A percentile compares a stretch with the other conserved stretches of the same genome.
These are phyloP conservation scores for Nyleta sp. DNA, from an alignment of 2,888 invertebrate species.

Conservation along the genomic window DNA sequence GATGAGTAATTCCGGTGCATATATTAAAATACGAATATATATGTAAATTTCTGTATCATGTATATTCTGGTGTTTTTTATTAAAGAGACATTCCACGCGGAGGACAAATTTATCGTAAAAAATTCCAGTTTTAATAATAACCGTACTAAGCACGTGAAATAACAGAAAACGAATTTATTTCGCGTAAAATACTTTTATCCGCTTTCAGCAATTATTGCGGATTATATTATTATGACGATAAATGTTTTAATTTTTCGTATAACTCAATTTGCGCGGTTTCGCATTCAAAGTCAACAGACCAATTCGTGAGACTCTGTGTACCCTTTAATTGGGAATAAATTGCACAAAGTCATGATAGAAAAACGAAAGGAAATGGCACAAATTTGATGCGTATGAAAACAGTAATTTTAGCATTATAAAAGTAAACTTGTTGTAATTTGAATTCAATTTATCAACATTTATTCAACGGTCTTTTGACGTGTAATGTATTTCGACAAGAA, in stretches of 20 bases:
- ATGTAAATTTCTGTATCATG: conserved; percentile 23
- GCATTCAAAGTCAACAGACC: too few species aligned
- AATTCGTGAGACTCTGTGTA: too few species aligned
- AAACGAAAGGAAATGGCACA: too few species aligned
- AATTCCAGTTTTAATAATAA: conserved; percentile 13
- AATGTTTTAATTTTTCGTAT: too few species aligned
- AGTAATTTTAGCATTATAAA: too few species aligned
- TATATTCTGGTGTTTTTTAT: not conserved
- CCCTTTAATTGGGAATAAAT: too few species aligned
- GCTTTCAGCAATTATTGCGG: too few species aligned
- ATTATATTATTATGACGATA: too few species aligned
- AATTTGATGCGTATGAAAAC: too few species aligned
- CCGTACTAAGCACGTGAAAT: conserved; percentile 18
- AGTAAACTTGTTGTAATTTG: not conserved
- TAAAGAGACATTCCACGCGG: not conserved
- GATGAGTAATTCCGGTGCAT: conserved; percentile 12
- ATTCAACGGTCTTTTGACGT: not conserved
- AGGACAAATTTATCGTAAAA: conserved; percentile 26
- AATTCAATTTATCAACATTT: conserved; percentile 1
- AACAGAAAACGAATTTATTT: conserved; percentile 11
- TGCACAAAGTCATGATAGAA: not conserved
- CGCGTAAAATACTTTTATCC: too few species aligned
- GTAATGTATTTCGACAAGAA: conserved; percentile 7
- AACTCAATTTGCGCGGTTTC: too few species aligned
- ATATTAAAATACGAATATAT: conserved; percentile 35